phyloP scores from a whole-genome alignment of 2,797 vertebrate genomes.

The Rhodeus uyekii region DNA sequence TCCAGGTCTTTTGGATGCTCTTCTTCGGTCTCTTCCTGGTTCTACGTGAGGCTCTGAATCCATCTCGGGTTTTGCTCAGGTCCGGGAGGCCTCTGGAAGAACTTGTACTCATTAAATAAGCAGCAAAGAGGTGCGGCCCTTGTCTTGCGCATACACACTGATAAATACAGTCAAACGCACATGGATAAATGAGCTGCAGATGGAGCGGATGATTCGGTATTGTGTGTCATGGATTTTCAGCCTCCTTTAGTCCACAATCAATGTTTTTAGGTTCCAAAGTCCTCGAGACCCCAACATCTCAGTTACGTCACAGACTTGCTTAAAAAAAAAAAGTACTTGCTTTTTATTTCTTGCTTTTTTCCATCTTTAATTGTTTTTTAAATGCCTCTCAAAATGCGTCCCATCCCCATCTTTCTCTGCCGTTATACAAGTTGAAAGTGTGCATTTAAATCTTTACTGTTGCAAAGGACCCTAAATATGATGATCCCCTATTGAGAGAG shows the following conservation, averaged over 20 bases:
- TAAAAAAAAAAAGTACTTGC: no score
- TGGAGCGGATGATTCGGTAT: conserved; percentile 1
- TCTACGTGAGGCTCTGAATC: conserved; percentile 3
- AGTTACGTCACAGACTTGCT: neutral
- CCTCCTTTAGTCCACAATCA: neutral
- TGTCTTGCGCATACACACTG: conserved; percentile 5
- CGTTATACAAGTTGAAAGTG: neutral
- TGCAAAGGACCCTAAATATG: no score
- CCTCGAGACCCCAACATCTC: neutral
- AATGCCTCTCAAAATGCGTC: neutral
- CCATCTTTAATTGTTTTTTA: neutral
- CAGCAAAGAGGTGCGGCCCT: conserved; percentile 18
- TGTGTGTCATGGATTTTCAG: neutral
- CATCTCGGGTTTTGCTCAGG: conserved; percentile 51
- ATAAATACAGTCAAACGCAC: neutral
- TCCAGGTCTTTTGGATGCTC: conserved; percentile 64
- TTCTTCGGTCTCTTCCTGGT: conserved; percentile 5
- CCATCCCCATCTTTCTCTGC: neutral
- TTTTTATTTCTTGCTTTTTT: neutral
- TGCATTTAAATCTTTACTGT: neutral
- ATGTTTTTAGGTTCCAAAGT: neutral
- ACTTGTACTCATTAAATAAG: conserved; percentile 38
- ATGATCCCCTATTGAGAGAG: neutral
- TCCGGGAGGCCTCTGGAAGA: conserved; percentile 56
- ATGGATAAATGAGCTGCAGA: conserved; percentile 19